Conservation (phyloP, 2,888 invertebrate species). For the Drosophila tanythrix region DNA sequence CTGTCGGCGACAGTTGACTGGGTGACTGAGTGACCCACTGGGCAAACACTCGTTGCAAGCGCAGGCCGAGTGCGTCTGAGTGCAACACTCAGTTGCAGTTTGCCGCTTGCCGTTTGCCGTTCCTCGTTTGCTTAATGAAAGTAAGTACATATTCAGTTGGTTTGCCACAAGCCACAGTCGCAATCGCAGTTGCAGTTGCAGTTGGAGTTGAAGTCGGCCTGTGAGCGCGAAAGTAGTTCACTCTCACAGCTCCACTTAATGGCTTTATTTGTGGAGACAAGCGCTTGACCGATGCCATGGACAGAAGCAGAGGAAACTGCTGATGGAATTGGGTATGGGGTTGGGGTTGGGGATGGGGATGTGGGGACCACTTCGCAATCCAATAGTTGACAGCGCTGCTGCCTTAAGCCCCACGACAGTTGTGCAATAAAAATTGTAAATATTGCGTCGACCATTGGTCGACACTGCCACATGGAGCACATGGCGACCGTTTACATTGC, state of each 20-base stretch:
- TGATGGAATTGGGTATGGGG: too few species aligned
- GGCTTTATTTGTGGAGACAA: conserved; percentile 67
- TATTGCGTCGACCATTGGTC: conserved; percentile 53
- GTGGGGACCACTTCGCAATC: conserved; percentile 20
- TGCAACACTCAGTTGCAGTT: conserved; percentile 34
- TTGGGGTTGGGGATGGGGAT: too few species aligned
- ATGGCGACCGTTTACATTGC: conserved; percentile 9
- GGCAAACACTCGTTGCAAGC: conserved; percentile 38
- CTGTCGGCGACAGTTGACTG: conserved; percentile 17
- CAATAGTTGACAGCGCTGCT: conserved; percentile 51
- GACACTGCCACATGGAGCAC: conserved; percentile 48
- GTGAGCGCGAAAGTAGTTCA: conserved; percentile 75
- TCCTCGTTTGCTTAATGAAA: conserved; percentile 73
- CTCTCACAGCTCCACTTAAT: conserved; percentile 71
- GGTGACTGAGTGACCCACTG: conserved; percentile 69
- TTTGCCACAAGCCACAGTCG: conserved; percentile 22
- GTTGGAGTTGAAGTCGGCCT: conserved; percentile 27
- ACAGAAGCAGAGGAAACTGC: too few species aligned
- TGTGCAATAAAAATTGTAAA: conserved; percentile 68
- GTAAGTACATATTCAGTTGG: conserved; percentile 44
- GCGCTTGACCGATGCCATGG: conserved; percentile 2
- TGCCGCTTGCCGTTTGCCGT: conserved; percentile 58
- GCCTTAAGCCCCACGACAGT: conserved; percentile 51
- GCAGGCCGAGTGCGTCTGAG: conserved; percentile 56
- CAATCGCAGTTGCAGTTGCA: conserved; percentile 2